A percentile compares a stretch with the other conserved stretches of the same genome.
phyloP scores from a whole-genome alignment of 2,888 invertebrate species.

The Synergus umbraculus region DNA sequence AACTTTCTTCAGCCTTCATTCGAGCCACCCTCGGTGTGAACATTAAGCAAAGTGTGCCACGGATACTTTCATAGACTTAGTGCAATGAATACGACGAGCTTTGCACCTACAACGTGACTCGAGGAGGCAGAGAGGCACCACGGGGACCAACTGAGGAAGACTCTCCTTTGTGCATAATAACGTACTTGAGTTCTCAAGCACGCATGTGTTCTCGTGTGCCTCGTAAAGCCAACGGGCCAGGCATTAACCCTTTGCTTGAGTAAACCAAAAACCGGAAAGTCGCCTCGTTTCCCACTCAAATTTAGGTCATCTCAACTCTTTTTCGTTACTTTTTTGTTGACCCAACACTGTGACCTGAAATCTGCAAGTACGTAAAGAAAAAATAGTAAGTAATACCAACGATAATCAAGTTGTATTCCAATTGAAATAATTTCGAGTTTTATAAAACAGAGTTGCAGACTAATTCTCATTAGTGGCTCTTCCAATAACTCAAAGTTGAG shows the following conservation, averaged over 20 bases:
- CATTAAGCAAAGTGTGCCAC: constrained; percentile 37
- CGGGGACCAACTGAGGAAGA: background rate
- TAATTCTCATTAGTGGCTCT: constrained; percentile 12
- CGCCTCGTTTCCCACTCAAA: constrained; percentile 18
- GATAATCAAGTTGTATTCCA: background rate
- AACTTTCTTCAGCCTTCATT: constrained; percentile 36
- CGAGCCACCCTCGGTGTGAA: constrained; percentile 28
- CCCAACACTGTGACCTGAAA: background rate
- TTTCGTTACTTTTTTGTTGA: background rate
- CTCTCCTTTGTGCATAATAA: constrained; percentile 35
- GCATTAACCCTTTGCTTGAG: constrained; percentile 23
- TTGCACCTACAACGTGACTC: background rate
- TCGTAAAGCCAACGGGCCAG: constrained; percentile 21
- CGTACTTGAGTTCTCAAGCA: constrained; percentile 37
- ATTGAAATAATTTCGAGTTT: background rate
- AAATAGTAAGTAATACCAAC: too few species aligned
- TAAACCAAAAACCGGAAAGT: constrained; percentile 37
- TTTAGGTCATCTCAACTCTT: constrained; percentile 5
- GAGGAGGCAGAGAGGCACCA: background rate
- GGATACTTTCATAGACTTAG: constrained; percentile 3
- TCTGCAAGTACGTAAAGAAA: background rate
- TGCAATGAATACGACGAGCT: constrained; percentile 25
- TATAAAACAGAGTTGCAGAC: background rate
- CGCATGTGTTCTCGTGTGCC: constrained; percentile 9
- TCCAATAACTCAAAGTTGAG: background rate